Percentiles rank a stretch among this genome's conserved stretches.
Evolutionary conservation across 2,888 invertebrate genomes (phyloP).

Genomic region (Hypolimnas misippus): DNA sequence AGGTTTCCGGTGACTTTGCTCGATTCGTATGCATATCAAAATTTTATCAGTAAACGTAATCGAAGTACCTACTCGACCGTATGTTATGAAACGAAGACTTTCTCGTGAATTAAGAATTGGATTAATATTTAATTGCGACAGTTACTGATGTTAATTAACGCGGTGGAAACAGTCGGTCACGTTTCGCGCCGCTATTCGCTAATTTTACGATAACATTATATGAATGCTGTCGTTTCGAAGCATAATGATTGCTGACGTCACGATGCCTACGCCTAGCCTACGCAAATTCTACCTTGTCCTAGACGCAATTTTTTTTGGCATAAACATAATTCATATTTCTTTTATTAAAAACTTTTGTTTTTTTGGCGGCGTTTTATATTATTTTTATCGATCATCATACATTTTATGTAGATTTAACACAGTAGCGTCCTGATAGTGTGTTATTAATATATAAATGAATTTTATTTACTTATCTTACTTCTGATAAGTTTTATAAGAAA

Average conservation of each 20-base stretch:
- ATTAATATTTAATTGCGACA: slow-evolving; percentile 14
- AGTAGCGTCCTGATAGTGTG: not conserved
- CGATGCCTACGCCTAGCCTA: slow-evolving; percentile 33
- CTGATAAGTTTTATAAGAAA: not conserved
- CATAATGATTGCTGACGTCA: slow-evolving; percentile 37
- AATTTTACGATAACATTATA: not conserved
- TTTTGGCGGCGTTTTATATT: not conserved
- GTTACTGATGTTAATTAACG: slow-evolving; percentile 12
- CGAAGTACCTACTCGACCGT: slow-evolving; percentile 7
- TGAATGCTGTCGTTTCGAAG: not conserved
- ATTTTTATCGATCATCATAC: no score
- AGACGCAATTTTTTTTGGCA: slow-evolving; percentile 19
- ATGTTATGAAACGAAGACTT: slow-evolving; percentile 4
- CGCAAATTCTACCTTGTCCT: slow-evolving; percentile 26
- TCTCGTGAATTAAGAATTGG: slow-evolving; percentile 5
- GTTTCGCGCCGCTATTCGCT: not conserved
- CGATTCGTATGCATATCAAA: slow-evolving; percentile 49
- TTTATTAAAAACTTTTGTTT: not conserved
- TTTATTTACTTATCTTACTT: not conserved
- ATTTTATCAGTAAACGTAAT: slow-evolving; percentile 49
- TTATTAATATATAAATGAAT: not conserved
- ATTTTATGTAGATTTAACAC: not conserved
- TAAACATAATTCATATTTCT: slow-evolving; percentile 10
- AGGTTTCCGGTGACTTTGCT: slow-evolving; percentile 40
- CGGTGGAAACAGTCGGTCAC: not conserved